Evolutionary conservation across 2,797 vertebrate species (phyloP).

Genomic region (Gallinago stenura): DNA sequence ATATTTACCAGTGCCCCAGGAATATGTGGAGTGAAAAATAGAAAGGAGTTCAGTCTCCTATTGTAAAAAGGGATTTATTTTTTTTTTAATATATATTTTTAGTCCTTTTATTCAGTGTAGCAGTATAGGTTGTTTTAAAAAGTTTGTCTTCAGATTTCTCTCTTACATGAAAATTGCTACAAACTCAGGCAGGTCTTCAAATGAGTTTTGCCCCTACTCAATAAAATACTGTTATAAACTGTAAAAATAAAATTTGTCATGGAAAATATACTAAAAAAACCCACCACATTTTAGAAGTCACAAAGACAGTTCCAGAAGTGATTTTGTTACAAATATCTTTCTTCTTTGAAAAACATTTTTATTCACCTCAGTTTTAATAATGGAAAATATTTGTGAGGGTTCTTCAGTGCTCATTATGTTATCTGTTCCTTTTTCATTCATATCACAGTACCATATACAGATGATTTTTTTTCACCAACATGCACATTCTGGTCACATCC

Average conservation of each 20-base stretch:
- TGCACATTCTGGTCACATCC: conserved; percentile 15
- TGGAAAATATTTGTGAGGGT: neutral
- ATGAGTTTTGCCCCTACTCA: neutral
- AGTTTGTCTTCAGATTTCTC: neutral
- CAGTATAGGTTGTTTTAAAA: neutral
- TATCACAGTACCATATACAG: neutral
- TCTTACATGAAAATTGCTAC: neutral
- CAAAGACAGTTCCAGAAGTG: neutral
- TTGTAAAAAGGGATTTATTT: neutral
- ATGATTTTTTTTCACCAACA: neutral
- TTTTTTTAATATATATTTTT: neutral
- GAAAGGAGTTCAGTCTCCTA: neutral
- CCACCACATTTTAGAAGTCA: neutral
- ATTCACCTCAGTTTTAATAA: neutral
- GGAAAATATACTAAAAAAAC: neutral
- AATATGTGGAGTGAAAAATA: neutral
- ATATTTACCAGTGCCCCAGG: neutral
- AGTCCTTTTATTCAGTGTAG: neutral
- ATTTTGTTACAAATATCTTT: neutral
- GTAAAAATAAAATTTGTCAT: neutral
- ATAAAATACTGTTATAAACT: neutral
- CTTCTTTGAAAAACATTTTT: neutral
- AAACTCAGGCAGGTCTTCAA: neutral
- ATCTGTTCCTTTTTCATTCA: neutral
- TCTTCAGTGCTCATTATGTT: neutral